Conservation (phyloP, 2,888 invertebrate genomes). For the Synergus umbraculus region DNA sequence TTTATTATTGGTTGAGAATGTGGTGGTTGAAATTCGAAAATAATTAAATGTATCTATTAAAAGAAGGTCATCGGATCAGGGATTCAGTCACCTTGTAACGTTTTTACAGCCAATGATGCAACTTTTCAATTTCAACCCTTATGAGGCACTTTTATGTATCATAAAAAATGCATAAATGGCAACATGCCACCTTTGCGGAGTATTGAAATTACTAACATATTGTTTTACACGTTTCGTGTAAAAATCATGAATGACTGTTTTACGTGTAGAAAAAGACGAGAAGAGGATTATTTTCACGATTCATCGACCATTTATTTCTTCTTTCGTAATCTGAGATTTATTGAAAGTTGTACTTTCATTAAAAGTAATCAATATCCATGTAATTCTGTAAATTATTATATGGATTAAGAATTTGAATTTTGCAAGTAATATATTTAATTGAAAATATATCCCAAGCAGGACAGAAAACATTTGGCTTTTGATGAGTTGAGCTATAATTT, state of each 20-base stretch:
- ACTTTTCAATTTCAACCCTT: neutral
- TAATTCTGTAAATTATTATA: too few species aligned
- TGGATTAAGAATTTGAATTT: too few species aligned
- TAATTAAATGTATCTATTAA: too few species aligned
- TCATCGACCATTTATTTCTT: too few species aligned
- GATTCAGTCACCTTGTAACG: neutral
- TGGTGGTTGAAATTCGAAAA: neutral
- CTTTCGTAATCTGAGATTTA: too few species aligned
- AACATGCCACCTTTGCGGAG: neutral
- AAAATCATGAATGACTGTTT: too few species aligned
- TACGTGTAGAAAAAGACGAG: too few species aligned
- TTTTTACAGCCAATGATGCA: neutral
- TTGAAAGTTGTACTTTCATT: too few species aligned
- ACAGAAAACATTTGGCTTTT: conserved; percentile 13
- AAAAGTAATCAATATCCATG: too few species aligned
- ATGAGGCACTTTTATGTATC: neutral
- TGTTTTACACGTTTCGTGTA: neutral
- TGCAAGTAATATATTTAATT: neutral
- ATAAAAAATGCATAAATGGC: neutral
- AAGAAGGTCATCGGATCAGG: too few species aligned
- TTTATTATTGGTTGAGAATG: neutral
- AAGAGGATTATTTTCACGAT: too few species aligned
- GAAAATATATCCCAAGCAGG: neutral
- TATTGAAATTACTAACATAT: neutral
- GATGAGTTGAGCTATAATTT: conserved; percentile 30